phyloP scores from a whole-genome alignment of 2,888 invertebrate genomes.

The Xanthorhoe designata region DNA sequence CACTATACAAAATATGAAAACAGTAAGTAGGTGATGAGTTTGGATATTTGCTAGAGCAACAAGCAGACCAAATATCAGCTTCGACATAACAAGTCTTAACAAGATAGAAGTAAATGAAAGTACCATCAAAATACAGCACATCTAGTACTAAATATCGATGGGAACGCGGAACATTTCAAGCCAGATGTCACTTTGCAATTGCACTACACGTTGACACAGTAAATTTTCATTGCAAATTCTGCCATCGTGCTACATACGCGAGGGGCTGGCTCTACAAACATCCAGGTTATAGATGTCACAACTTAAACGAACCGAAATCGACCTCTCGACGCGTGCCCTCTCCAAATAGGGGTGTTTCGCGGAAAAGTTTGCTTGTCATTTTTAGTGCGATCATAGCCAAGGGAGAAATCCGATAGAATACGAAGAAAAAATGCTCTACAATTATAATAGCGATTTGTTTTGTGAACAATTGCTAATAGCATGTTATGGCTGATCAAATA shows the following conservation, averaged over 20 bases:
- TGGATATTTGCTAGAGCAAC: not conserved
- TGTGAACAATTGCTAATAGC: too few species aligned
- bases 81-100: not conserved
- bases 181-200: conserved; percentile 73
- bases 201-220: conserved; percentile 74
- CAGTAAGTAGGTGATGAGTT: too few species aligned
- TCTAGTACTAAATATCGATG: conserved; percentile 45
- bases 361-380: conserved; percentile 45
- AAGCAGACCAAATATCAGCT: not conserved
- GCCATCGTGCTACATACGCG: conserved; percentile 72
- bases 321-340: conserved; percentile 56
- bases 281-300: conserved; percentile 79
- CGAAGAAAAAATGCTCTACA: too few species aligned
- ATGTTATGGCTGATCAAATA: too few species aligned
- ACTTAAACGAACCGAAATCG: conserved; percentile 84
- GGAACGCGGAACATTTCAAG: conserved; percentile 56
- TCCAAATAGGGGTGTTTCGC: conserved; percentile 34
- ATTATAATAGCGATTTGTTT: too few species aligned
- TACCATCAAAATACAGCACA: conserved; percentile 40
- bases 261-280: conserved; percentile 73
- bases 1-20: too few species aligned
- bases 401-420: not conserved
- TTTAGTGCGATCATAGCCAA: conserved; percentile 34
- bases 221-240: conserved; percentile 83
- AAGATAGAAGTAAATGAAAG: conserved; percentile 14